These are phyloP conservation scores for Ostrea edulis DNA, from an alignment of 1,140 invertebrate species.

Conservation along the genomic window DNA sequence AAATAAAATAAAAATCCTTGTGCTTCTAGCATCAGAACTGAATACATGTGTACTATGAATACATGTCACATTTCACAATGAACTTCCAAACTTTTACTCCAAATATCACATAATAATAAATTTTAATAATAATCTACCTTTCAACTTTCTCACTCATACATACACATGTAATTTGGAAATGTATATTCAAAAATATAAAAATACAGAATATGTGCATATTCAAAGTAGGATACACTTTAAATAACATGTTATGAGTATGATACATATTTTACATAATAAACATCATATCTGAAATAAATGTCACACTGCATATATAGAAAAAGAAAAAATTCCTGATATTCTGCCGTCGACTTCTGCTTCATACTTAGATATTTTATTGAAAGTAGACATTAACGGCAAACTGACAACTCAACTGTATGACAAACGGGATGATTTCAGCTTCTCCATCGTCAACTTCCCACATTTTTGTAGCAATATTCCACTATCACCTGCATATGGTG, in stretches of 20 bases:
- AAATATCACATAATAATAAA: neutral
- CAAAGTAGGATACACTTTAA: neutral
- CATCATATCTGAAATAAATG: neutral
- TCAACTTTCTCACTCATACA: neutral
- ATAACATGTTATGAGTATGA: too few species aligned
- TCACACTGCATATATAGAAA: neutral
- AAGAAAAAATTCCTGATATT: too few species aligned
- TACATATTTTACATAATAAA: neutral
- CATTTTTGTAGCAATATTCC: too few species aligned
- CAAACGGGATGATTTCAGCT: too few species aligned
- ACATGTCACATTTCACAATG: neutral
- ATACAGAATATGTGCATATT: neutral
- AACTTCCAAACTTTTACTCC: neutral
- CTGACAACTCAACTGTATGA: too few species aligned
- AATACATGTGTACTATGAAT: neutral
- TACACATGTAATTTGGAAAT: too few species aligned
- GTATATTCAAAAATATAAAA: too few species aligned
- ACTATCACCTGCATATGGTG: too few species aligned
- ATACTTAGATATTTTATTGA: too few species aligned
- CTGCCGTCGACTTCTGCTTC: too few species aligned
- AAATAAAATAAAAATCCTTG: neutral
- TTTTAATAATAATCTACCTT: neutral
- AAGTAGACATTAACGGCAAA: too few species aligned
- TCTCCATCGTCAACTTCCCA: too few species aligned
- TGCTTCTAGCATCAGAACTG: neutral